Conservation (phyloP, 2,797 vertebrate genomes). For the Channa striata region DNA sequence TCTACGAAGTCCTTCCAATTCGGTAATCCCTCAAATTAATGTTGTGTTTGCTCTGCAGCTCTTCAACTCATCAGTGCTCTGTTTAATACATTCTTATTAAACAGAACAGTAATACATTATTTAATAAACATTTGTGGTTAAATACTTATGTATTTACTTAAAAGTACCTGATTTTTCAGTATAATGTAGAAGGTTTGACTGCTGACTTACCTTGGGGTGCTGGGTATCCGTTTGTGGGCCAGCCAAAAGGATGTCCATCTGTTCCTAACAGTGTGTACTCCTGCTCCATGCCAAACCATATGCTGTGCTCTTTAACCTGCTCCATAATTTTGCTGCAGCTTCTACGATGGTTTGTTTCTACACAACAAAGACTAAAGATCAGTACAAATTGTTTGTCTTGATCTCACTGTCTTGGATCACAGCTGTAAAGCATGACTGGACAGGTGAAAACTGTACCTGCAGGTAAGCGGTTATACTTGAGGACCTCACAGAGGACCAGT, state of each 20-base stretch:
- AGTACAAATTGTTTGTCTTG: neutral
- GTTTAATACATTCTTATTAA: too few relatives aligned
- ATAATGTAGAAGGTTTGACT: neutral
- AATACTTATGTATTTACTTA: too few relatives aligned
- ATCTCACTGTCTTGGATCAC: rapidly evolving
- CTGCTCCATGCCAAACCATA: conserved; percentile 94
- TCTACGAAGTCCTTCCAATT: neutral
- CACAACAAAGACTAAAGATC: neutral
- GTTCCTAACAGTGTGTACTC: conserved; percentile 88
- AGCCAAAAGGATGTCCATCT: conserved; percentile 87
- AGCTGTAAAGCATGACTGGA: neutral
- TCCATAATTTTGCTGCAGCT: conserved; percentile 88
- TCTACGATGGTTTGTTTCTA: conserved; percentile 88
- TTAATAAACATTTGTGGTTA: too few relatives aligned
- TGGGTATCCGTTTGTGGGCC: conserved; percentile 88
- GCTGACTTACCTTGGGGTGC: conserved; percentile 85
- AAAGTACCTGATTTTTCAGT: neutral
- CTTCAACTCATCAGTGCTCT: too few relatives aligned
- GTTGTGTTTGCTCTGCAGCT: neutral
- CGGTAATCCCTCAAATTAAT: neutral
- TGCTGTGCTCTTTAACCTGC: conserved; percentile 75
- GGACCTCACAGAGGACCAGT: conserved; percentile 91
- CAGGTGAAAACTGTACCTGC: conserved; percentile 76
- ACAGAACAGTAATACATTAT: neutral
- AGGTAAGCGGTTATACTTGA: conserved; percentile 86